Conservation (phyloP, 2,888 invertebrate genomes). For the Coenonympha arcania region DNA sequence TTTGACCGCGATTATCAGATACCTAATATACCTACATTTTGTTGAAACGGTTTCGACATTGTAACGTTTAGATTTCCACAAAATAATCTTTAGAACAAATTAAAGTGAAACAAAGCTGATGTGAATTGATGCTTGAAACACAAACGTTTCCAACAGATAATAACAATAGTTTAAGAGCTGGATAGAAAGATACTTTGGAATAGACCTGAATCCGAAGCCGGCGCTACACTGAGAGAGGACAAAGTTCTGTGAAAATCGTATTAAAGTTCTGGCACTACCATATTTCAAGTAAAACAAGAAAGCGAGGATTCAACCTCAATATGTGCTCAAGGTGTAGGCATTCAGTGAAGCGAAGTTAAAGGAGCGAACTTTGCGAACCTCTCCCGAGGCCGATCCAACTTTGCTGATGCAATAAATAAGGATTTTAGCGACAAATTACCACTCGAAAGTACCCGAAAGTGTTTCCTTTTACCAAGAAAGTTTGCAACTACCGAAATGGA, state of each 20-base stretch:
- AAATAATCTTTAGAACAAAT: too few relatives aligned
- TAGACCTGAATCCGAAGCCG: conserved; percentile 6
- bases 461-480: conserved; percentile 61
- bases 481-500: conserved; percentile 53
- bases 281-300: conserved; percentile 65
- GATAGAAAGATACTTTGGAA: neutral
- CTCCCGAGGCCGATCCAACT: conserved; percentile 69
- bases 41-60: neutral
- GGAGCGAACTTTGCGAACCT: conserved; percentile 67
- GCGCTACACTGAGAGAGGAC: conserved; percentile 23
- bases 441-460: conserved; percentile 47
- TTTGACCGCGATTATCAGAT: neutral
- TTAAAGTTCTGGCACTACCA: conserved; percentile 50
- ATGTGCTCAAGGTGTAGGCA: conserved; percentile 67
- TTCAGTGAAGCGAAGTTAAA: conserved; percentile 68
- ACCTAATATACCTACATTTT: neutral
- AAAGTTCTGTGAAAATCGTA: conserved; percentile 46
- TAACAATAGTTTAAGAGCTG: neutral
- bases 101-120: too few relatives aligned
- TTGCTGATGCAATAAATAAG: conserved; percentile 72
- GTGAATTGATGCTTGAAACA: too few relatives aligned
- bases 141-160: neutral
- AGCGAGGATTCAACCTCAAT: conserved; percentile 68
- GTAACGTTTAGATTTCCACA: neutral
- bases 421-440: conserved; percentile 74